Evolutionary conservation across 1,140 invertebrate species (phyloP).

Genomic region (Bombyx mori): ASM3026992v2 NC_085119.1:11604501-11605000

Average conservation of each 20-base stretch:
- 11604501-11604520: too few relatives aligned
- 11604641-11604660: slow-evolving; percentile 62
- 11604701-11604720: slow-evolving; percentile 62
- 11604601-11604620: slow-evolving; percentile 48
- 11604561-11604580: background rate
- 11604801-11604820: slow-evolving; percentile 39
- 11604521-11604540: too few relatives aligned
- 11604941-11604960: background rate
- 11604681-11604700: slow-evolving; percentile 64
- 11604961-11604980: slow-evolving; percentile 18
- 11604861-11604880: slow-evolving; percentile 24
- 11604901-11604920: background rate
- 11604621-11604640: slow-evolving; percentile 66
- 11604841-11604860: slow-evolving; percentile 46
- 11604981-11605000: slow-evolving; percentile 33
- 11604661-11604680: slow-evolving; percentile 50
- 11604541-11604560: background rate
- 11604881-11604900: slow-evolving; percentile 16
- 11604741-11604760: slow-evolving; percentile 71
- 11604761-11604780: slow-evolving; percentile 65
- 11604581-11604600: background rate
- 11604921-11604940: too few relatives aligned
- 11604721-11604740: slow-evolving; percentile 61
- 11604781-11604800: slow-evolving; percentile 41
- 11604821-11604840: slow-evolving; percentile 46